Base-by-base conservation (phyloP, 2,888 invertebrate genomes). In the Sclerodermus sp. region DNA sequence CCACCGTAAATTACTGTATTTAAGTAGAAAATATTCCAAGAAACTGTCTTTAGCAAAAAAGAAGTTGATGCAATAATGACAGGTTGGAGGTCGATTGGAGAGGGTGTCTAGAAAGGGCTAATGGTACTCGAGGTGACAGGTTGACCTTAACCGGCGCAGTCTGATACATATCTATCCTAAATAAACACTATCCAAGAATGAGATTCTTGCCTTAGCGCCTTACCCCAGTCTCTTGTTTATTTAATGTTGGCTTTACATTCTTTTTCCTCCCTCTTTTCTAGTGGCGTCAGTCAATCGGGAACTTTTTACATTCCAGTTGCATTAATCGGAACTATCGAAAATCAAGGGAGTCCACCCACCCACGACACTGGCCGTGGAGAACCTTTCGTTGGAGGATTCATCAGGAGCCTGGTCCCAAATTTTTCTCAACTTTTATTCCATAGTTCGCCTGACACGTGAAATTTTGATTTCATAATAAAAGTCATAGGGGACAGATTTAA, bases 151-250 rank as follows among this genome's bases (percentile, higher is more conserved):
- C 63, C 65, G 60, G 68, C 64, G 57, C 63, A 55, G 63, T 53
- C 66, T 62, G 77, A 77, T 77, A 76, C 72, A 68, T 71, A 76
- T 77, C 77, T 76, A 73, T 74, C 77, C 77, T 76, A 77, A 77
- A 76, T 62, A 70, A 77, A 77, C 74, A 76, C 46, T 34, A 12
- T 66, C 62, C 60, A 59, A 48, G 51, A 44, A 55, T 51, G 62
- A 62, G 62, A 39, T 50, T 32, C 44, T 31, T 16, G 34, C 51
- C 45, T 47, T 18, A 17, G 31, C 44, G 44, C 45, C 43, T 32
- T 12, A 31, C 42, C 58, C 34, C 30, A 43, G 55, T 49, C 49
- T 45, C 47, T 48, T 58, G 41, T 58, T 60, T 64, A 65, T 66
- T 68, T 67, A 60, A 57, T 62, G 57, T 68, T 64, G 55, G 59